Evolutionary conservation across 2,888 invertebrate species (phyloP).

Genomic region (Electrophaes corylata): DNA sequence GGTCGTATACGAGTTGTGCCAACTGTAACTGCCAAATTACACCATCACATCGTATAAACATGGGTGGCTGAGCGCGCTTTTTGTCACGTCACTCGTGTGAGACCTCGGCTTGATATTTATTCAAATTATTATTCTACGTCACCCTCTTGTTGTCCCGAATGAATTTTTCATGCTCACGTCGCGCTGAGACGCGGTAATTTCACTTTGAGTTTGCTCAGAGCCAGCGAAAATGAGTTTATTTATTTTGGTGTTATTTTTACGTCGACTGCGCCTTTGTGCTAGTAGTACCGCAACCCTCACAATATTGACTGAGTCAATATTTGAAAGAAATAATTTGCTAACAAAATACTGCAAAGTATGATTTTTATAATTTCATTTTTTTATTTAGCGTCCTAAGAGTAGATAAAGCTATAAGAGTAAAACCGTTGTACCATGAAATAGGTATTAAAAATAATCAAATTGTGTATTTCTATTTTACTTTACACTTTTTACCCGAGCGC

Average conservation of each 20-base stretch:
- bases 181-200: constrained; percentile 76
- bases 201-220: constrained; percentile 76
- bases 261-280: constrained; percentile 59
- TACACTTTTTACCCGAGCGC: too few species aligned
- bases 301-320: constrained; percentile 61
- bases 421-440: too few species aligned
- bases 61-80: constrained; percentile 72
- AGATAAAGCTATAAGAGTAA: background rate
- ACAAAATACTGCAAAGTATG: constrained; percentile 43
- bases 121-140: constrained; percentile 80
- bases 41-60: constrained; percentile 76
- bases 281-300: constrained; percentile 51
- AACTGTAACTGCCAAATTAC: constrained; percentile 74
- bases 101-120: constrained; percentile 73
- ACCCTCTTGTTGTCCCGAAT: constrained; percentile 78
- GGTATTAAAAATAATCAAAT: too few species aligned
- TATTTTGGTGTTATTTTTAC: constrained; percentile 63
- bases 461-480: too few species aligned
- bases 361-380: constrained; percentile 19
- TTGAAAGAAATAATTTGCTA: constrained; percentile 60
- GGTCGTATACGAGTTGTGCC: constrained; percentile 60
- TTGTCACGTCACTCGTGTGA: constrained; percentile 75
- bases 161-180: constrained; percentile 83
- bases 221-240: constrained; percentile 74
- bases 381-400: background rate